Conservation (phyloP, 2,888 invertebrate genomes). For the Melanchra persicariae region DNA sequence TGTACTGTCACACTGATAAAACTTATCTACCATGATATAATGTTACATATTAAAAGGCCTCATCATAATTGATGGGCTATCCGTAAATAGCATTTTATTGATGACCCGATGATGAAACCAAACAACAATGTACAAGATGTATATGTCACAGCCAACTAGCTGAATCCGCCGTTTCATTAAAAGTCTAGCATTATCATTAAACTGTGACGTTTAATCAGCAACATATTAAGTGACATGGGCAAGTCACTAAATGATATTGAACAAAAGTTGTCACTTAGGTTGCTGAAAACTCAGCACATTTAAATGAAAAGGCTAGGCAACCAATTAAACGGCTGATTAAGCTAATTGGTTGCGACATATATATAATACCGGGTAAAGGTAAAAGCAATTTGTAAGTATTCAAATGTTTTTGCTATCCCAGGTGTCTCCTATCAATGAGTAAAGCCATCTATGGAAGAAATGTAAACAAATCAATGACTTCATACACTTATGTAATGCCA, state of each 20-base stretch:
- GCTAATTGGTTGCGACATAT: no score
- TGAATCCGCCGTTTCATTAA: no score
- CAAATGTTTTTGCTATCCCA: conserved; percentile 13
- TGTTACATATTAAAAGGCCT: conserved; percentile 18
- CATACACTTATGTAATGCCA: not conserved
- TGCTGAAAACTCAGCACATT: no score
- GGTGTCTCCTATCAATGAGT: conserved; percentile 28
- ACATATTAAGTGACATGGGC: no score
- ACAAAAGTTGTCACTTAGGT: no score
- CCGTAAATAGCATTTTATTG: conserved; percentile 3
- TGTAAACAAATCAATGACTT: conserved; percentile 41
- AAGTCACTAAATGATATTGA: no score
- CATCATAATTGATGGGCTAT: conserved; percentile 7
- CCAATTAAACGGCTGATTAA: no score
- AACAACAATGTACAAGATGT: not conserved
- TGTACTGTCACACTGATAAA: conserved; percentile 43
- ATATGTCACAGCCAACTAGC: no score
- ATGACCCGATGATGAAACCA: conserved; percentile 2
- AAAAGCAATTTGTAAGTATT: not conserved
- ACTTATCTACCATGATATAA: conserved; percentile 28
- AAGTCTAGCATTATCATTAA: no score
- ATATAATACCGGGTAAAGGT: not conserved
- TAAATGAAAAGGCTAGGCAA: no score
- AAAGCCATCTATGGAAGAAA: conserved; percentile 19
- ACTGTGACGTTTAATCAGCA: no score